Evolutionary conservation across 2,797 vertebrate genomes (phyloP), one percentile per base, ranked within the genome.

Genomic region (Pangasius djambal): DNA sequence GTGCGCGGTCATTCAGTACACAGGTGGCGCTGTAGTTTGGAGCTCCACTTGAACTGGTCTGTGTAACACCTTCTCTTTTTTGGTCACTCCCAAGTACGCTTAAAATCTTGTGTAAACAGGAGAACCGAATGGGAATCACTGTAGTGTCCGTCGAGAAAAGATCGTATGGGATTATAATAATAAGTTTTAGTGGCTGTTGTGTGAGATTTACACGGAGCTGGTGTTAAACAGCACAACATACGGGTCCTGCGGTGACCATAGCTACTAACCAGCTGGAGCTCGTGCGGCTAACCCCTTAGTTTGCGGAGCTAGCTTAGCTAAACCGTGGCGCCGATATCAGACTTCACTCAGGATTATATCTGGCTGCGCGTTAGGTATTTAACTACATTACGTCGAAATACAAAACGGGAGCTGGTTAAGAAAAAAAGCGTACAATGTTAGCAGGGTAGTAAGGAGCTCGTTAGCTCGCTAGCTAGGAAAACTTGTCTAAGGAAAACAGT

Each of bases 91-190:
- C 78, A 86, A 89, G 87, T 91, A 67, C 78, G 86, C 77, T 79
- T 50, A 89, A 86, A 89, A 88, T 88, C 88, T 87, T 69, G 88
- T 84, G 89, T 92, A 91, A 92, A 92, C 92, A 90, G 72, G 59
- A 70, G 61, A 28, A 12, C 18, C 31, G 52, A 22, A 22, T 25
- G 9, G 52, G 28, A 48, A 15, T 81, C 4, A n/a, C 10, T 67
- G 18, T 34, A 15, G 25, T 34, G 10, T 20, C 16, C 15, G n/a
- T 70, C 67, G 44, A 28, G 44, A 48, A 44, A 55, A 25, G 12
- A 18, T 70, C 44, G 74, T 13, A 3, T 44, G 40, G n/a, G 37
- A 57, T 83, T 82, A 70, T 48, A 48, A 37, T 65, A 31, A 61
- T 59, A 65, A 4, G 25, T 70, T 85, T 70, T 63, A 34, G 16